A percentile compares a stretch with the other conserved stretches of the same genome.
Conservation (phyloP, 2,888 invertebrate species). For the Caprella mutica region DNA sequence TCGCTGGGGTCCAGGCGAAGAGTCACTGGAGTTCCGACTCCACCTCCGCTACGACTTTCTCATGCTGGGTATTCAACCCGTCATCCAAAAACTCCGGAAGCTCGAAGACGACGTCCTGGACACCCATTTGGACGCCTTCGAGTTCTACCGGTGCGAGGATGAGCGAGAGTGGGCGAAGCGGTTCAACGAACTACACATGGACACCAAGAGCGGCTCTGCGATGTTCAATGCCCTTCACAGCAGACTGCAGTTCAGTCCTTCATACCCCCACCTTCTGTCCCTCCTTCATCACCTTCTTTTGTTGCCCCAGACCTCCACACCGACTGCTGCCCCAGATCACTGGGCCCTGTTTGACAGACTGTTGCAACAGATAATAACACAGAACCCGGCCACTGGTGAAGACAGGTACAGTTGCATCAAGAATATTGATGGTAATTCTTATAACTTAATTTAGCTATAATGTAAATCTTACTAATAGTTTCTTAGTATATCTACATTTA, state of each 20-base stretch:
- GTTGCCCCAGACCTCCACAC: conserved; percentile 47
- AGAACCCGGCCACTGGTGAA: conserved; percentile 53
- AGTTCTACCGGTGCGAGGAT: conserved; percentile 93
- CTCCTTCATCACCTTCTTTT: conserved; percentile 72
- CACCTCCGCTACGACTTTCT: conserved; percentile 91
- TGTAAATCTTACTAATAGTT: no score
- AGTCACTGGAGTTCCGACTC: conserved; percentile 83
- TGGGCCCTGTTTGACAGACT: conserved; percentile 91
- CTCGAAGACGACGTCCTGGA: conserved; percentile 90
- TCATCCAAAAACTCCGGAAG: conserved; percentile 74
- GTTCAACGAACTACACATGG: conserved; percentile 82
- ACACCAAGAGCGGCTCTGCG: conserved; percentile 79
- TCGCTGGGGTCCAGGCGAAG: conserved; percentile 91
- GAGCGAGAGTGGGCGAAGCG: conserved; percentile 83
- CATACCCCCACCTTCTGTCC: conserved; percentile 84
- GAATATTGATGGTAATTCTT: no score
- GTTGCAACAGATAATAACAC: conserved; percentile 82
- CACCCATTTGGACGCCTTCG: conserved; percentile 93
- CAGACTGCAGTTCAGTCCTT: conserved; percentile 80
- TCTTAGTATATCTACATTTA: no score
- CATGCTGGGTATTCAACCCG: conserved; percentile 91
- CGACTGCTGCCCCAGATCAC: conserved; percentile 58
- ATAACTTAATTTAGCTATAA: no score
- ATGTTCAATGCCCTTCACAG: conserved; percentile 84
- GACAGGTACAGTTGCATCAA: conserved; percentile 65